phyloP scores from a whole-genome alignment of 92 coral and sea anemone species.

The Bergia sp. region DNA sequence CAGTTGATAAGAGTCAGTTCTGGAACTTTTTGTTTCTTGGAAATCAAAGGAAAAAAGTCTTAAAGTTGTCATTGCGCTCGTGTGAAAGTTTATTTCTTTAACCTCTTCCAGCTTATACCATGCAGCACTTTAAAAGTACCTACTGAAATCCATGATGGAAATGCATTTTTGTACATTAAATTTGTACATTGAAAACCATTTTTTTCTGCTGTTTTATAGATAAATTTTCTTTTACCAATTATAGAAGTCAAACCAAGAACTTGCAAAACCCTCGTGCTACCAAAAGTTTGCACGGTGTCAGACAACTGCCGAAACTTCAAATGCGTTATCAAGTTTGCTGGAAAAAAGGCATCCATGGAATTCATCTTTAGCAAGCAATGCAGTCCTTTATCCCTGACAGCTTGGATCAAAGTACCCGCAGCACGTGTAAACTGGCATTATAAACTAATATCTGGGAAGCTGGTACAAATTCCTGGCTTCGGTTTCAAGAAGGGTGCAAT shows the following conservation, averaged over 20 bases:
- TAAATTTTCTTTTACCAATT: background rate
- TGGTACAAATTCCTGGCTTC: conserved; percentile 21
- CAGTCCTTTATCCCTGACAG: conserved; percentile 21
- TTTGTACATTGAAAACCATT: background rate
- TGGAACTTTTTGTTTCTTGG: background rate
- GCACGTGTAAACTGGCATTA: background rate
- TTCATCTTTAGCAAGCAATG: conserved; percentile 19
- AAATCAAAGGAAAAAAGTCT: no score
- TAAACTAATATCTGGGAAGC: conserved; percentile 15
- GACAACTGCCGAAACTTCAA: conserved; percentile 47
- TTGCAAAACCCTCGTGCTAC: conserved; percentile 39
- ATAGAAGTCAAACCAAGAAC: conserved; percentile 23
- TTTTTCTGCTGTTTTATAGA: background rate
- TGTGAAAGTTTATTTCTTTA: no score
- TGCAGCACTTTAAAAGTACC: no score
- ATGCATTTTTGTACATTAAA: no score
- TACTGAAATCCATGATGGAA: no score
- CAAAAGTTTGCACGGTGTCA: conserved; percentile 50
- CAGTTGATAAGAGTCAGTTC: background rate
- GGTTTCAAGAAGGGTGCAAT: conserved; percentile 23
- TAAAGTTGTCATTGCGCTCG: no score
- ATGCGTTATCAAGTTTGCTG: conserved; percentile 52
- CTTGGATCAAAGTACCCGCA: conserved; percentile 16
- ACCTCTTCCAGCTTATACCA: no score
- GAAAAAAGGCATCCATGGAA: conserved; percentile 36